Evolutionary conservation across 2,888 invertebrate genomes (phyloP).

Genomic region (Tenthredo livida): DNA sequence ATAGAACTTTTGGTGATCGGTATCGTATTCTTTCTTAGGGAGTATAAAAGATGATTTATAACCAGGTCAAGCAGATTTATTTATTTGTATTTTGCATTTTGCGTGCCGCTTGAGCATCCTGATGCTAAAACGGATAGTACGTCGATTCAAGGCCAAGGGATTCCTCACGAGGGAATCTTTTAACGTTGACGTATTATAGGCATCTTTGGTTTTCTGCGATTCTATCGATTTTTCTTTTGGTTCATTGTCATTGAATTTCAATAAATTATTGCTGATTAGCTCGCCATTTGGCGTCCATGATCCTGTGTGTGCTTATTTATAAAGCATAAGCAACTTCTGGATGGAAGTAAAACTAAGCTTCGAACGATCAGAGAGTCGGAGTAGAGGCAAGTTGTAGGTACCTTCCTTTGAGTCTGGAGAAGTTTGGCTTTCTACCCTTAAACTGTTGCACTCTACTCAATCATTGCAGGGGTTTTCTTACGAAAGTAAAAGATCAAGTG

Average conservation of each 20-base stretch:
- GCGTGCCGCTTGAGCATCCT: not conserved
- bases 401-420: slow-evolving; percentile 9
- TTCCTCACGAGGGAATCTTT: not conserved
- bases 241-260: not conserved
- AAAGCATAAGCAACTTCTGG: not conserved
- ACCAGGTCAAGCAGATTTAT: not conserved
- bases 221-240: not conserved
- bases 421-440: slow-evolving; percentile 10
- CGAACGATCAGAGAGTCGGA: not conserved
- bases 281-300: not conserved
- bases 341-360: not conserved
- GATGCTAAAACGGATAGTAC: not conserved
- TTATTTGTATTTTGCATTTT: slow-evolving; percentile 14
- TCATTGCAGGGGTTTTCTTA: not conserved
- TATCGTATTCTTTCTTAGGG: not conserved
- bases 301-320: not conserved
- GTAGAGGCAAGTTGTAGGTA: not conserved
- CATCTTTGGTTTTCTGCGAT: not conserved
- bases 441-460: slow-evolving; percentile 38
- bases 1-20: not conserved
- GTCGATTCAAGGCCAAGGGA: not conserved
- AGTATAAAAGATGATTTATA: slow-evolving; percentile 14
- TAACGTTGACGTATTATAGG: not conserved
- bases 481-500: slow-evolving; percentile 26
- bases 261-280: not conserved